A percentile compares a stretch with the other conserved stretches of the same genome.
These are phyloP conservation scores for Mobula hypostoma DNA, from an alignment of 2,113 vertebrate species.

Conservation along the genomic window DNA sequence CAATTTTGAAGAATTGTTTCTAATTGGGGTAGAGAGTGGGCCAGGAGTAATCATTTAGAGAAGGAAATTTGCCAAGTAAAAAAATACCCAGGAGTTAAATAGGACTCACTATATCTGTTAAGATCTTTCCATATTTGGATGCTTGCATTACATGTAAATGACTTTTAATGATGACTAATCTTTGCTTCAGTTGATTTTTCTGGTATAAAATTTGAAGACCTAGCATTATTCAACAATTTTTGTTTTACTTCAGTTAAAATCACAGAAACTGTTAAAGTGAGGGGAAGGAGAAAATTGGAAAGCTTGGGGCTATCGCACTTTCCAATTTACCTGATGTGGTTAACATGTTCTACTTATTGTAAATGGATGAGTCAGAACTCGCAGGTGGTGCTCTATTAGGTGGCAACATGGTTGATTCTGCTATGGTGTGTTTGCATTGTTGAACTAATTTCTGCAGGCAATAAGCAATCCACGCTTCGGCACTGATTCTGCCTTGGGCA, in stretches of 20 bases:
- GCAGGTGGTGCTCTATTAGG: not conserved
- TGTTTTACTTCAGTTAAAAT: not conserved
- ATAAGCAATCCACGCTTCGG: no score
- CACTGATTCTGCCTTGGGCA: no score
- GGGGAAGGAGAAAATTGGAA: not conserved
- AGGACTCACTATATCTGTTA: not conserved
- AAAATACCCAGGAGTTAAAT: not conserved
- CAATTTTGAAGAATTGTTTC: not conserved
- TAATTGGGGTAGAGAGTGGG: not conserved
- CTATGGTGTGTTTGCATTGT: no score
- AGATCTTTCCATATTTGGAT: not conserved
- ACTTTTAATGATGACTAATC: not conserved
- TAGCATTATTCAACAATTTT: not conserved
- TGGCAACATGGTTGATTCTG: no score
- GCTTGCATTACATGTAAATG: not conserved
- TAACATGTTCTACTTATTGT: not conserved
- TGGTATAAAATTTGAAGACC: not conserved
- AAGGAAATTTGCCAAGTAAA: not conserved
- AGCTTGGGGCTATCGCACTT: not conserved
- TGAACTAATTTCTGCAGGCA: no score
- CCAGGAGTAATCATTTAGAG: not conserved
- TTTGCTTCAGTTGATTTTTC: not conserved
- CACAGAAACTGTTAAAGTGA: not conserved
- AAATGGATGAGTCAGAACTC: not conserved
- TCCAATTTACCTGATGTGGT: not conserved